Evolutionary conservation across 1,140 invertebrate genomes (phyloP).

Genomic region (Drosophila sturtevanti): DNA sequence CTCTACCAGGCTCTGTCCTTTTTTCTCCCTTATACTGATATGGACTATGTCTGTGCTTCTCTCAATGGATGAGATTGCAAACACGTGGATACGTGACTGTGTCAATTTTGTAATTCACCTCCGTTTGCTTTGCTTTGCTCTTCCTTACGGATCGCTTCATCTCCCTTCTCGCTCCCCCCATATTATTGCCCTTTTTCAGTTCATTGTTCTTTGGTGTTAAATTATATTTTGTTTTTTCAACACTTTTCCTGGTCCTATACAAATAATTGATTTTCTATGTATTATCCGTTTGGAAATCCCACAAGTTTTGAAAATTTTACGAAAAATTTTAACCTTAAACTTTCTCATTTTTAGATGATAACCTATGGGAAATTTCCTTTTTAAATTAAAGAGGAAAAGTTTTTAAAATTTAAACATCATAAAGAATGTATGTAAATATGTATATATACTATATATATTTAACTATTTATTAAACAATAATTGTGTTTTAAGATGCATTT

Average conservation of each 20-base stretch:
- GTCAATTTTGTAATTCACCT: constrained; percentile 27
- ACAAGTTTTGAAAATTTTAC: too few species aligned
- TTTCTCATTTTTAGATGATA: too few species aligned
- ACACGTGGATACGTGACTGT: constrained; percentile 56
- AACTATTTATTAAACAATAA: neutral
- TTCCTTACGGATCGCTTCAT: neutral
- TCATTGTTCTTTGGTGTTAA: constrained; percentile 14
- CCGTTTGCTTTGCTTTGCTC: neutral
- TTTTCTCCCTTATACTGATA: neutral
- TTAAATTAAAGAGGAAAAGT: too few species aligned
- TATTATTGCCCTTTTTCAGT: constrained; percentile 32
- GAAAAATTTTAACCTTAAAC: too few species aligned
- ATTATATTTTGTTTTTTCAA: constrained; percentile 30
- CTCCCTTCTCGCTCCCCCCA: too few species aligned
- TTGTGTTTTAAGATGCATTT: neutral
- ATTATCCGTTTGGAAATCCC: too few species aligned
- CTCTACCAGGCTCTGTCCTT: neutral
- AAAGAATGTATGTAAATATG: too few species aligned
- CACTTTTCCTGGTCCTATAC: constrained; percentile 24
- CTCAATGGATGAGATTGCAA: constrained; percentile 24
- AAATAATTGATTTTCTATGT: neutral
- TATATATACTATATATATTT: too few species aligned
- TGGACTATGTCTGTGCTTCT: neutral
- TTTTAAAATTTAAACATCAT: too few species aligned
- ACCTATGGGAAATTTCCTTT: too few species aligned